These are phyloP conservation scores for Gavialis gangeticus DNA, from an alignment of 2,113 vertebrate genomes.

Conservation along the genomic window DNA sequence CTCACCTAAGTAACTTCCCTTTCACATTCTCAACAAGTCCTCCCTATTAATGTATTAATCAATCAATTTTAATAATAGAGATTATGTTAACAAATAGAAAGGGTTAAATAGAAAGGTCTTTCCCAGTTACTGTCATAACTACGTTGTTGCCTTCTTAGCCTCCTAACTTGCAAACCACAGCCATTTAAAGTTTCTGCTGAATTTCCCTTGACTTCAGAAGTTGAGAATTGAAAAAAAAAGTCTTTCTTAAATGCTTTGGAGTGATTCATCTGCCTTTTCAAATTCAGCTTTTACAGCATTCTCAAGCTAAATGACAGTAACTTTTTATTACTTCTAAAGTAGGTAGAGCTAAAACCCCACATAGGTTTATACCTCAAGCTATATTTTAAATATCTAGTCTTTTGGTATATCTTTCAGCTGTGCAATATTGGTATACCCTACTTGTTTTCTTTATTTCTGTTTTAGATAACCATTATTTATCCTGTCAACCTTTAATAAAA, in stretches of 20 bases:
- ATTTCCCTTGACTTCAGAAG: not conserved
- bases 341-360: slow-evolving; percentile 1
- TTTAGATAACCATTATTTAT: slow-evolving; percentile 28
- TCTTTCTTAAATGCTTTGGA: not conserved
- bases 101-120: slow-evolving; percentile 2
- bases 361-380: slow-evolving; percentile 18
- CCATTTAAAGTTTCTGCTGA: not conserved
- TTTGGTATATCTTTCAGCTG: not conserved
- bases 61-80: not conserved
- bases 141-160: not conserved
- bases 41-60: not conserved
- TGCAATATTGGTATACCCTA: not conserved
- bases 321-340: slow-evolving; percentile 29
- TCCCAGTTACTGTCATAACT: not conserved
- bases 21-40: too few relatives aligned
- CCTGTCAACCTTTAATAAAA: not conserved
- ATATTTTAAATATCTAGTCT: slow-evolving; percentile 22
- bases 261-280: slow-evolving; percentile 6
- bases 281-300: not conserved
- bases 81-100: slow-evolving; percentile 4
- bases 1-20: too few relatives aligned
- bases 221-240: not conserved
- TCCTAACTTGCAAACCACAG: not conserved
- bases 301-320: slow-evolving; percentile 18
- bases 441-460: slow-evolving; percentile 4